These are phyloP conservation scores for Lutjanus campechanus DNA, from an alignment of 2,797 vertebrate species.

Conservation along the genomic window DNA sequence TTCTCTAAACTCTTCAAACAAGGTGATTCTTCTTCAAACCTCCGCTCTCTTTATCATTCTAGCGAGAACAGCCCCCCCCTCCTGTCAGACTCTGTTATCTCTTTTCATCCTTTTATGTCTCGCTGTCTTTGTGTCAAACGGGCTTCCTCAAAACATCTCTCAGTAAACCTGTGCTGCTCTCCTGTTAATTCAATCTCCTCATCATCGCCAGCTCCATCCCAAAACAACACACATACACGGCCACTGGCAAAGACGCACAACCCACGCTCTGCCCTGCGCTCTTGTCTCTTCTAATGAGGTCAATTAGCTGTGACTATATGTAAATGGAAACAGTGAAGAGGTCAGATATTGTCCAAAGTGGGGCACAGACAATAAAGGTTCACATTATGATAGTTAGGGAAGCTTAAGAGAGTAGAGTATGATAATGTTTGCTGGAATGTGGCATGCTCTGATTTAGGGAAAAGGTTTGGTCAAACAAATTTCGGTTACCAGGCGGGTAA, in stretches of 20 bases:
- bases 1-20: conserved; percentile 7
- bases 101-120: conserved; percentile 38
- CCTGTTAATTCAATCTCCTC: conserved; percentile 49
- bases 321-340: conserved; percentile 54
- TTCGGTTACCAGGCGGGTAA: neutral
- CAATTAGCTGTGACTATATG: conserved; percentile 63
- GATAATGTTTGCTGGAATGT: conserved; percentile 26
- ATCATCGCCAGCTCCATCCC: conserved; percentile 32
- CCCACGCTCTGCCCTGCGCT: conserved; percentile 17
- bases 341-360: conserved; percentile 71
- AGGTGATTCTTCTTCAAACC: conserved; percentile 28
- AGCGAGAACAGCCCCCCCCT: conserved; percentile 19
- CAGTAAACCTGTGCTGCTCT: conserved; percentile 9
- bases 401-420: neutral
- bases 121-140: conserved; percentile 37
- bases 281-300: conserved; percentile 71
- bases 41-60: conserved; percentile 43
- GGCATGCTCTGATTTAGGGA: neutral
- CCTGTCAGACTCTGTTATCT: conserved; percentile 31
- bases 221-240: conserved; percentile 16
- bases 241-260: conserved; percentile 36
- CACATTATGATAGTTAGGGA: conserved; percentile 25
- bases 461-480: neutral
- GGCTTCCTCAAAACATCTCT: conserved; percentile 36
- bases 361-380: conserved; percentile 58